phyloP scores from a whole-genome alignment of 2,797 vertebrate genomes.

The Sebastes alutus region DNA sequence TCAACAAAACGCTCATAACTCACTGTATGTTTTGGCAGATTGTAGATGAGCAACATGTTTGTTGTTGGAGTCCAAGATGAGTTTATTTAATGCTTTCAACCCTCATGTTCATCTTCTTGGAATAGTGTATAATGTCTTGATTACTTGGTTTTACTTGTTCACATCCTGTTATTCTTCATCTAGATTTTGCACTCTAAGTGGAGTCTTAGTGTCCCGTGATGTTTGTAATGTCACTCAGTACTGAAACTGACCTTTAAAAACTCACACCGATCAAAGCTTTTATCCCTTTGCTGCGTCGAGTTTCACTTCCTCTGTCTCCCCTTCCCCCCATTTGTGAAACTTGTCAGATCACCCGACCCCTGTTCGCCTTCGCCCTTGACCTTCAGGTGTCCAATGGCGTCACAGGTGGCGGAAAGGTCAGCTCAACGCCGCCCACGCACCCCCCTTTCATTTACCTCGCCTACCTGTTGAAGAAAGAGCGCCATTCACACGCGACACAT shows the following conservation, averaged over 20 bases:
- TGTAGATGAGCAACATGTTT: constrained; percentile 49
- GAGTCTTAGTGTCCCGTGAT: neutral
- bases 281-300: constrained; percentile 1
- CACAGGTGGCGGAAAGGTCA: constrained; percentile 43
- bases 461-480: constrained; percentile 46
- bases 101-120: constrained; percentile 14
- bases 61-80: constrained; percentile 29
- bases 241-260: constrained; percentile 64
- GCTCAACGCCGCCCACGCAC: neutral
- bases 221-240: neutral
- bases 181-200: neutral
- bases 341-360: constrained; percentile 28
- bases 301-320: constrained; percentile 55
- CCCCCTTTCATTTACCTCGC: neutral
- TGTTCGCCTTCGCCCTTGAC: constrained; percentile 47
- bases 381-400: constrained; percentile 56
- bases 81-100: constrained; percentile 38
- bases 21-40: constrained; percentile 63
- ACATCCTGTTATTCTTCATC: constrained; percentile 22
- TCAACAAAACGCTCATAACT: constrained; percentile 48
- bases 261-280: constrained; percentile 32
- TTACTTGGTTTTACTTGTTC: constrained; percentile 30
- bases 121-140: neutral
- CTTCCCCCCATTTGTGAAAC: constrained; percentile 16
- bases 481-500: constrained; percentile 35